Conservation (phyloP, 2,113 vertebrate species). For the Salvator merianae region DNA sequence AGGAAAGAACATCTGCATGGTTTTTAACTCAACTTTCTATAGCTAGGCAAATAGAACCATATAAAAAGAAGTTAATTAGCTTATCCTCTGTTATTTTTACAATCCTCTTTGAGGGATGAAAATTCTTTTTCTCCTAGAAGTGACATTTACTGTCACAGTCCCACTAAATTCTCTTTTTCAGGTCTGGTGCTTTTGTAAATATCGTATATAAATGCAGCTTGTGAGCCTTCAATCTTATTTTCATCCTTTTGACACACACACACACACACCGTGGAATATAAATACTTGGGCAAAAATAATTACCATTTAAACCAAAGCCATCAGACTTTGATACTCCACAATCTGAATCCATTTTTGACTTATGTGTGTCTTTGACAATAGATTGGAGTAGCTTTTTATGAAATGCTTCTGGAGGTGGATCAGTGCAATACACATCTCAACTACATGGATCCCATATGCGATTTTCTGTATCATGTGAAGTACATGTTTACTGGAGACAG, state of each 20-base stretch:
- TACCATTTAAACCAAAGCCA: background rate
- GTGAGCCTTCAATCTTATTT: background rate
- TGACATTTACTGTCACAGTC: background rate
- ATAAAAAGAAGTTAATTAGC: background rate
- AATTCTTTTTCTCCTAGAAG: background rate
- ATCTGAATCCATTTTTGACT: background rate
- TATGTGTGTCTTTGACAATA: constrained; percentile 61
- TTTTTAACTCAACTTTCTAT: background rate
- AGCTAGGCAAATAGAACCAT: background rate
- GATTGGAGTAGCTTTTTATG: constrained; percentile 98
- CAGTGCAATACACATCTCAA: constrained; percentile 88
- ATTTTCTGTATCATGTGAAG: constrained; percentile 98
- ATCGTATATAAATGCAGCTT: background rate
- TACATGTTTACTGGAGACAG: constrained; percentile 99
- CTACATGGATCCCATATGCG: constrained; percentile 97
- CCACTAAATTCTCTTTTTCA: background rate
- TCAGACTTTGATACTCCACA: background rate
- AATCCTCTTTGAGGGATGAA: background rate
- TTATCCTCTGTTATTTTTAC: background rate
- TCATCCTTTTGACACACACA: background rate
- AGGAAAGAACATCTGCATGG: background rate
- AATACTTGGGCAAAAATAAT: background rate
- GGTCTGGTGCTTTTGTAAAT: background rate
- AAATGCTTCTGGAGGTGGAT: constrained; percentile 96
- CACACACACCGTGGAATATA: background rate